Base-by-base conservation (phyloP, 2,113 vertebrate genomes). In the Hippocampus mohnikei region DNA sequence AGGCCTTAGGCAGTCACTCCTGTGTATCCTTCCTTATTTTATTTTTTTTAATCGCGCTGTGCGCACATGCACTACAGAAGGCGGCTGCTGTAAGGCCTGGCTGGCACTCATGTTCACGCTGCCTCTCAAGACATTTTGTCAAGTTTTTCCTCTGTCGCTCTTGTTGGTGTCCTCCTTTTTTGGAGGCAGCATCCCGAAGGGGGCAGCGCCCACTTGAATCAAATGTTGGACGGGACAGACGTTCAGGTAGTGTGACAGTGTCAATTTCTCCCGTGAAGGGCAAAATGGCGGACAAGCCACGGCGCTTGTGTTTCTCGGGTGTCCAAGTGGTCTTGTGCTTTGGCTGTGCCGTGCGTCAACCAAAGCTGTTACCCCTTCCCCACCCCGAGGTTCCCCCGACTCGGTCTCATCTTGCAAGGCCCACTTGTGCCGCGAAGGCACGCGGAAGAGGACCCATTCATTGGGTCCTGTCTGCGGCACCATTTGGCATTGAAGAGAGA, bases 51-150 rank as follows among this genome's bases (percentile, higher is more conserved):
- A 88, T 80, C 81, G 92, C 92, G 93, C 91, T 94, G 90, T 90
- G 91, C 90, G 91, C 89, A 90, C 72, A 88, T 93, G 91, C 91
- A 93, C 91, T 94, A 89, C 91, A 77, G 91, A 89, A 88, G 88
- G 81, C 90, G 82, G 44, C 62, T 46, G 53, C 72, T 72, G 78
- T 61, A 69, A 78, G 86, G 88, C 80, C 87, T 70, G 53, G 53
- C 20, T 13, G 55, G 10, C 23, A 56, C n/a, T 56, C 23, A 25
- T 29, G 25, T 58, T 58, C 56, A 27, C 56, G 13, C 56, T 58
- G 56, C 56, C 56, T 29, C 56, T 27, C 27, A 29, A 33, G 27
- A 66, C 52, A 82, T n/a, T n/a, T n/a, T n/a, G n/a, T n/a, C n/a
- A 79, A 85, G 80, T 80, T 84, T 81, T 84, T 78, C 85, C 84